Conservation (phyloP, 2,797 vertebrate genomes). For the Danio tinwini region DNA sequence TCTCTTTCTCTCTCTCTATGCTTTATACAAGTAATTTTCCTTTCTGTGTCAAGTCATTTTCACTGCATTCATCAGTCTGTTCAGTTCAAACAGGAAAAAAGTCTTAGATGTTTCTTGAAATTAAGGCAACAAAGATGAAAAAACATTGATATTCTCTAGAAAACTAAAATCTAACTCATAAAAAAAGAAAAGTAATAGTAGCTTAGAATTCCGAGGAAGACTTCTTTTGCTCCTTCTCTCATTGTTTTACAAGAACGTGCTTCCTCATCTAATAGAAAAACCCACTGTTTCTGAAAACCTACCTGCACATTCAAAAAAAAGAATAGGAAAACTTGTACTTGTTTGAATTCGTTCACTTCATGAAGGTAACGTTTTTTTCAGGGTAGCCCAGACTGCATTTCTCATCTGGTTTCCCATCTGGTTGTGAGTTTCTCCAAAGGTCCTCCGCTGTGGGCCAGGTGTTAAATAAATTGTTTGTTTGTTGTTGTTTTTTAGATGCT, state of each 20-base stretch:
- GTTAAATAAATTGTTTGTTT: slow-evolving; percentile 80
- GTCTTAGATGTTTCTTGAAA: slow-evolving; percentile 93
- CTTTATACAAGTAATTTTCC: slow-evolving; percentile 87
- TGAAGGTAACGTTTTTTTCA: slow-evolving; percentile 79
- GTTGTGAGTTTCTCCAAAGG: slow-evolving; percentile 70
- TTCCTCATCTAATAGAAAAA: slow-evolving; percentile 85
- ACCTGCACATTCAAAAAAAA: slow-evolving; percentile 90
- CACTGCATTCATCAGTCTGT: slow-evolving; percentile 68
- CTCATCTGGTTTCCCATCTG: slow-evolving; percentile 63
- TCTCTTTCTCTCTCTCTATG: slow-evolving; percentile 35
- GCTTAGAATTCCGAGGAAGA: slow-evolving; percentile 95
- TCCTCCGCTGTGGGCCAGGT: slow-evolving; percentile 84
- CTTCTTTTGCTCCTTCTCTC: slow-evolving; percentile 78
- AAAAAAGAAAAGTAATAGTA: slow-evolving; percentile 85
- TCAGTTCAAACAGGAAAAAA: slow-evolving; percentile 81
- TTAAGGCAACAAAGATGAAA: slow-evolving; percentile 99
- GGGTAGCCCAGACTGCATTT: slow-evolving; percentile 82
- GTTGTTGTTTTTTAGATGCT: slow-evolving; percentile 76
- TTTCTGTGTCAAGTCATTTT: slow-evolving; percentile 56
- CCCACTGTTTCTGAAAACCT: slow-evolving; percentile 78
- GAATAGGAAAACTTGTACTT: slow-evolving; percentile 73
- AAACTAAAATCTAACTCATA: slow-evolving; percentile 83
- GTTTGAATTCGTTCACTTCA: slow-evolving; percentile 80
- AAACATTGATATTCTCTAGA: slow-evolving; percentile 92
- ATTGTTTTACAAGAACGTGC: slow-evolving; percentile 76